phyloP scores from a whole-genome alignment of 2,888 invertebrate genomes.

The Drosophila paranaensis region DNA sequence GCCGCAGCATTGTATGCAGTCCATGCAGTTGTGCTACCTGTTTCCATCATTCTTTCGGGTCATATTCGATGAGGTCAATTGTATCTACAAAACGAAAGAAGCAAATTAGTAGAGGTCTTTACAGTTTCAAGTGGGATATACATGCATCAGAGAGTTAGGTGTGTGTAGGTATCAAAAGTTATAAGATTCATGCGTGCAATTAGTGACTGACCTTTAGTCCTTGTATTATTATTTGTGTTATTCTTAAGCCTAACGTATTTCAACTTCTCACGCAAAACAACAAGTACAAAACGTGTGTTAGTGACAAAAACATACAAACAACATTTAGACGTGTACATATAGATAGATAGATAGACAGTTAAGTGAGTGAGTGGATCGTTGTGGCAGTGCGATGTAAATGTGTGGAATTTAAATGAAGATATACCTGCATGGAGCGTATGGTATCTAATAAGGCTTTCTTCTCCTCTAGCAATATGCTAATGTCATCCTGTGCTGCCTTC shows the following conservation, averaged over 20 bases:
- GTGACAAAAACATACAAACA: constrained; percentile 57
- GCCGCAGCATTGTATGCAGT: constrained; percentile 89
- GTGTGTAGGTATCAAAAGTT: constrained; percentile 25
- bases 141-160: constrained; percentile 11
- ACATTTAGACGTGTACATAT: constrained; percentile 54
- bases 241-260: constrained; percentile 75
- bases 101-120: neutral
- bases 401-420: constrained; percentile 37
- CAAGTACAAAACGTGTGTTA: constrained; percentile 34
- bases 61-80: constrained; percentile 84
- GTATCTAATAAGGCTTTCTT: constrained; percentile 90
- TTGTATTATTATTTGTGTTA: constrained; percentile 77
- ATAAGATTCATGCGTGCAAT: constrained; percentile 48
- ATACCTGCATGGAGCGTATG: constrained; percentile 88
- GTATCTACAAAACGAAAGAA: constrained; percentile 71
- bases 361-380: constrained; percentile 18
- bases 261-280: constrained; percentile 68
- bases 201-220: constrained; percentile 81
- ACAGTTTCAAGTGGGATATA: neutral
- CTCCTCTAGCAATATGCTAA: constrained; percentile 89
- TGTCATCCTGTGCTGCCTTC: constrained; percentile 90
- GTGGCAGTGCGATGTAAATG: constrained; percentile 2
- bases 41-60: constrained; percentile 85
- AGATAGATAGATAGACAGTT: constrained; percentile 41
- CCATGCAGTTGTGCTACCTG: constrained; percentile 90